Evolutionary conservation across 2,113 vertebrate species (phyloP).

Genomic region (Anser brachyrhynchus): DNA sequence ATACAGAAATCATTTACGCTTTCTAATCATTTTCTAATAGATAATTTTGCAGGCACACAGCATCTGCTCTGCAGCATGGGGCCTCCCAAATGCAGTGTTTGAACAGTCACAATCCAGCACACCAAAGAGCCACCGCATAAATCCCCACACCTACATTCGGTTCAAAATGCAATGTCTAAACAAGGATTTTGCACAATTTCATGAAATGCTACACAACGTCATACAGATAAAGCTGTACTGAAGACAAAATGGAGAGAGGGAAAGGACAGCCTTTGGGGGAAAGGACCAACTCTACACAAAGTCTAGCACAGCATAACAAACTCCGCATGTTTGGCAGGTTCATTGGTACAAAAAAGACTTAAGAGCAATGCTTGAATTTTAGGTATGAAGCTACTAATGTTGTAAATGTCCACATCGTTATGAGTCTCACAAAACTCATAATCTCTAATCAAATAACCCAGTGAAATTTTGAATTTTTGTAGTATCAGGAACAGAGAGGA

Average conservation of each 20-base stretch:
- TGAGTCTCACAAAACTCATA: neutral
- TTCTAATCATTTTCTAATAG: neutral
- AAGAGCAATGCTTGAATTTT: neutral
- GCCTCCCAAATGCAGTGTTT: neutral
- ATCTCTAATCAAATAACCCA: neutral
- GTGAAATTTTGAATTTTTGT: neutral
- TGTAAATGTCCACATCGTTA: neutral
- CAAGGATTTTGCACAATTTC: neutral
- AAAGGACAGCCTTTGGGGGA: neutral
- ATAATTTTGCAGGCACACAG: neutral
- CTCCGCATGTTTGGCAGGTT: neutral
- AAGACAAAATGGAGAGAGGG: neutral
- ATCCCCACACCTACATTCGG: neutral
- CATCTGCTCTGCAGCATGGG: accelerated
- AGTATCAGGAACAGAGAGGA: neutral
- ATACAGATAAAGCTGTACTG: neutral
- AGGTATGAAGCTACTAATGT: neutral
- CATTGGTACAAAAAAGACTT: neutral
- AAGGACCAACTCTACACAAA: neutral
- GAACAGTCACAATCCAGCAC: neutral
- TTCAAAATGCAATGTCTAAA: neutral
- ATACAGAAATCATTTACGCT: neutral
- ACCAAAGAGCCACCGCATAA: neutral
- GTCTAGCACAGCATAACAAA: neutral
- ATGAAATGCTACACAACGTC: neutral